Evolutionary conservation across 2,797 vertebrate species (phyloP), one percentile per base, ranked within the genome.

Genomic region (Gymnothorax javanicus): DNA sequence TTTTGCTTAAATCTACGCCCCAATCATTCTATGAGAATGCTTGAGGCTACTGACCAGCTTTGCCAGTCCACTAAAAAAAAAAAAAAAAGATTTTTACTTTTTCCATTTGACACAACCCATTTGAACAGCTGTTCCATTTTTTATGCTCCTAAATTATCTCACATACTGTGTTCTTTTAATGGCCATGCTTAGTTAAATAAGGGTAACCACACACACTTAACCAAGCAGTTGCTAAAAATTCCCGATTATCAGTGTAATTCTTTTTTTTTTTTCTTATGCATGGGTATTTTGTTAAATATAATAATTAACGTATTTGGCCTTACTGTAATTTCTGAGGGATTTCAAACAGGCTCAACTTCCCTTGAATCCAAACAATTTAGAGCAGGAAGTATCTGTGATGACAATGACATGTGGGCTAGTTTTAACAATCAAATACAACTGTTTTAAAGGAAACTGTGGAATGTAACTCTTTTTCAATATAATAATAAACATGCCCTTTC

Each of bases 291-390:
- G 2, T 43, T 43, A 43, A 43, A 43, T 43, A 43, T 43, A 43
- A 43, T 43, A 43, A 43, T 43, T 43, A 43, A 43, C 1, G 33
- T 43, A 79, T 52, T 79, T 52, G 75, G 75, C 33, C 52, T 79
- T 79, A 79, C 50, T 50, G 43, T 20, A 33, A 79, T 73, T 83
- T 27, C 0, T 7, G 54, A 25, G n/a, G n/a, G 33, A 23, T 17
- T 67, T 25, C 13, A 85, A 59, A 57, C 59, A 82, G 85, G 89
- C 20, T 89, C 81, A 91, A 88, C 85, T 84, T 92, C 91, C 92
- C 83, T 89, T 92, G 94, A 91, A 87, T 81, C 54, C 86, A 89
- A 71, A 90, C 90, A 90, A 88, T 90, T 88, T 90, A 79, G 88
- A 89, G 43, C 87, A 85, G 79, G 62, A 86, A 82, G 89, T 86